phyloP scores from a whole-genome alignment of 1,140 invertebrate species.

The Ganaspis sp. region DNA sequence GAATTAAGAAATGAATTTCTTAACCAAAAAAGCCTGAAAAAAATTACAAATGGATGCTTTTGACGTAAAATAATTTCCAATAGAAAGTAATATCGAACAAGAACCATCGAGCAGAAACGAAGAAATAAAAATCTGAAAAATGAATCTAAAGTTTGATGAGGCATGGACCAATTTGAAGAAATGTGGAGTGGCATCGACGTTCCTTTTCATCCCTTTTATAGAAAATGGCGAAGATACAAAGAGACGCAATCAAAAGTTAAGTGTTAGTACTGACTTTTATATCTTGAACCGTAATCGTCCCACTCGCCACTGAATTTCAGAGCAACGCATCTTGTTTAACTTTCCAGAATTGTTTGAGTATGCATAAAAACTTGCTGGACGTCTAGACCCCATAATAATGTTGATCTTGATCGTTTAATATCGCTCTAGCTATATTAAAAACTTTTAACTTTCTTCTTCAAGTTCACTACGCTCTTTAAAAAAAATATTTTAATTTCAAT shows the following conservation, averaged over 20 bases:
- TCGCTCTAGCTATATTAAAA: slow-evolving; percentile 9
- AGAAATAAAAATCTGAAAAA: slow-evolving; percentile 22
- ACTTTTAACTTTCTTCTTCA: neutral
- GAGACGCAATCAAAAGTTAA: slow-evolving; percentile 22
- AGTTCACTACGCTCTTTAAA: neutral
- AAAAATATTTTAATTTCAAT: too few species aligned
- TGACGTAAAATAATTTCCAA: neutral
- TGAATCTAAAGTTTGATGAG: slow-evolving; percentile 24
- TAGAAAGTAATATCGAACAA: slow-evolving; percentile 11
- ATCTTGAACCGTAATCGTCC: neutral
- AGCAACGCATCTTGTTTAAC: slow-evolving; percentile 13
- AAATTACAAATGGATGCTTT: neutral
- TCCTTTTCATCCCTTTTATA: neutral
- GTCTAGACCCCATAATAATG: neutral
- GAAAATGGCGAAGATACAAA: neutral
- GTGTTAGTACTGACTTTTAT: slow-evolving; percentile 18
- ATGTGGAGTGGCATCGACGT: neutral
- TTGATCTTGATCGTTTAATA: slow-evolving; percentile 25
- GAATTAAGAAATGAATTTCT: too few species aligned
- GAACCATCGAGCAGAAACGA: neutral
- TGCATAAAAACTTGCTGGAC: neutral
- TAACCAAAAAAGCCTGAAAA: neutral
- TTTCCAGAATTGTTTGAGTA: slow-evolving; percentile 16
- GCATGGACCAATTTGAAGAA: slow-evolving; percentile 20
- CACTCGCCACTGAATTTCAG: neutral